These are phyloP conservation scores for Etia nguti DNA, from an alignment of 2,113 vertebrate genomes.

Conservation along the genomic window DNA sequence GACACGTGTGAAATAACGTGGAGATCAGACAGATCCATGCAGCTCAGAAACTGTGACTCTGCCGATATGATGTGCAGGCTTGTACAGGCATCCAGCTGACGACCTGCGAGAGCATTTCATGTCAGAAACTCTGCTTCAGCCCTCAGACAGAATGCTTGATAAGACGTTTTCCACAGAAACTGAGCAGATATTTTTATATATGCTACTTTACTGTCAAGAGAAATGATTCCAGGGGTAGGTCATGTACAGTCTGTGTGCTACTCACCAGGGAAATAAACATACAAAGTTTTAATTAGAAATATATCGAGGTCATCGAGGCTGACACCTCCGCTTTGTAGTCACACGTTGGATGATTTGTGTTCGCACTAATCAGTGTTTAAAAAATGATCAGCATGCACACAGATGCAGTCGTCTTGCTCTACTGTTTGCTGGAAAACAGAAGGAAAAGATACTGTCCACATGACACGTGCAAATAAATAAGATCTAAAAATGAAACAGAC, in stretches of 20 bases:
- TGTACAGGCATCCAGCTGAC: not conserved
- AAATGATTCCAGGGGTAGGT: not conserved
- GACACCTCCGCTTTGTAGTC: not conserved
- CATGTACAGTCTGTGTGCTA: not conserved
- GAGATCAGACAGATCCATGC: not conserved
- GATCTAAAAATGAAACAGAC: not conserved
- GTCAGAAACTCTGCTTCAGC: not conserved
- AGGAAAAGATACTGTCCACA: not conserved
- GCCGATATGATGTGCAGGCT: not conserved
- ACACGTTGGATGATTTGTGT: not conserved
- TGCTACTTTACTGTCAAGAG: not conserved
- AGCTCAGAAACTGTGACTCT: not conserved
- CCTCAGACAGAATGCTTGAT: not conserved
- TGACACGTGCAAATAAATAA: not conserved
- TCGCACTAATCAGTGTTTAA: not conserved
- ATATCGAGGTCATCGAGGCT: not conserved
- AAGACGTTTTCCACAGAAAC: not conserved
- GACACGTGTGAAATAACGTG: constrained; percentile 6
- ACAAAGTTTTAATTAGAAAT: not conserved
- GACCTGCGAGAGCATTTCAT: not conserved
- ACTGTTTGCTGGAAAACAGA: not conserved
- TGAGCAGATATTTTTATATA: not conserved
- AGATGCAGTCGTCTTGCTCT: accelerated
- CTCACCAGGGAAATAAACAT: not conserved
- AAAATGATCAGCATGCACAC: accelerated